These are phyloP conservation scores for Alouatta palliata DNA, from an alignment of 2,113 vertebrate genomes.

Conservation along the genomic window DNA sequence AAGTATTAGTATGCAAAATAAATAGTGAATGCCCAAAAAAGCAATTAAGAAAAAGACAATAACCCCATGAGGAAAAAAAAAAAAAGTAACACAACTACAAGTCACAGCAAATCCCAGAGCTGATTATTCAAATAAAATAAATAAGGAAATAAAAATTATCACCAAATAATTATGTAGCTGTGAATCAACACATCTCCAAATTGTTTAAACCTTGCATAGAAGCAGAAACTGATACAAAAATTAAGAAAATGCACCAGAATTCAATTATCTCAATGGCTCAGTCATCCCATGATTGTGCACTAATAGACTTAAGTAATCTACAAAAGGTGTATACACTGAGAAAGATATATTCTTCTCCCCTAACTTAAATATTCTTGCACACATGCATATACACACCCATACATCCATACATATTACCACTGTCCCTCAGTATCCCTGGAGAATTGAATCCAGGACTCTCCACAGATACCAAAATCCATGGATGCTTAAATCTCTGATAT, in stretches of 20 bases:
- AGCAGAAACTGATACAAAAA: conserved; percentile 17
- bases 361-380: not conserved
- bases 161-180: not conserved
- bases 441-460: not conserved
- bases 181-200: conserved; percentile 14
- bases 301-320: not conserved
- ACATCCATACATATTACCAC: not conserved
- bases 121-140: not conserved
- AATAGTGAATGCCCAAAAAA: not conserved
- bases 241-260: not conserved
- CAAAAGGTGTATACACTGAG: not conserved
- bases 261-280: not conserved
- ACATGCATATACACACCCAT: not conserved
- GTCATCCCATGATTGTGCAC: not conserved
- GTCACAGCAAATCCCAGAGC: not conserved
- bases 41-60: not conserved
- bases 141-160: conserved; percentile 16
- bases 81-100: not conserved
- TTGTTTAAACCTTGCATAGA: not conserved
- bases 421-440: not conserved
- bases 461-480: not conserved
- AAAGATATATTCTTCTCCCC: not conserved
- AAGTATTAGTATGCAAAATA: not conserved
- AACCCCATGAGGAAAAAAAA: not conserved
- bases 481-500: not conserved